These are phyloP conservation scores for Tiphia femorata DNA, from an alignment of 2,888 invertebrate species.

Conservation along the genomic window DNA sequence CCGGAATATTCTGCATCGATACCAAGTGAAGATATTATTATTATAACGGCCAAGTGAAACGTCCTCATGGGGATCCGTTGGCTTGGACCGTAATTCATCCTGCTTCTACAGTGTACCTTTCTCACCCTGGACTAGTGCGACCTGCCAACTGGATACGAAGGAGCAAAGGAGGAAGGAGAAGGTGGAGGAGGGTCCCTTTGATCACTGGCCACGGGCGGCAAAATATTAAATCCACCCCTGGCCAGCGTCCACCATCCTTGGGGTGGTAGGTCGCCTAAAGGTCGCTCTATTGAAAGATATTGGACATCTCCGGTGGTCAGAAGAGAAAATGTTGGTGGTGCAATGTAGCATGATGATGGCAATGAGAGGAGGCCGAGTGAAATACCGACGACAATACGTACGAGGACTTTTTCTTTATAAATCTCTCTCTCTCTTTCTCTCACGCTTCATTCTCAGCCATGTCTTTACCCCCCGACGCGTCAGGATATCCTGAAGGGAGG, in stretches of 20 bases:
- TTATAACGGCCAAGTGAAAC: too few relatives aligned
- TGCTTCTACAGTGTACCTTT: too few relatives aligned
- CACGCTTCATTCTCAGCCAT: background rate
- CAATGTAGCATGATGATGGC: conserved; percentile 24
- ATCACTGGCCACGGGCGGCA: conserved; percentile 3
- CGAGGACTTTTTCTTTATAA: conserved; percentile 5
- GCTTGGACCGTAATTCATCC: too few relatives aligned
- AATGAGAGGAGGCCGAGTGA: conserved; percentile 12
- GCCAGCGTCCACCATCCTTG: conserved; percentile 6
- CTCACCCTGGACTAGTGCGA: too few relatives aligned
- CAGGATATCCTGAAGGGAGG: too few relatives aligned
- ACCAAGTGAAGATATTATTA: too few relatives aligned
- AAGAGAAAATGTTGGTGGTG: conserved; percentile 21
- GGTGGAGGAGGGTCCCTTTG: conserved; percentile 1
- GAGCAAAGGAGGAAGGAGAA: too few relatives aligned
- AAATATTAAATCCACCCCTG: conserved; percentile 20
- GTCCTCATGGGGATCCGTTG: too few relatives aligned
- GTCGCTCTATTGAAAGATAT: conserved; percentile 30
- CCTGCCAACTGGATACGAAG: too few relatives aligned
- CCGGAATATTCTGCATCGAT: too few relatives aligned
- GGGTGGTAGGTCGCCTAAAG: conserved; percentile 15
- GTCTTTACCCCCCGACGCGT: background rate
- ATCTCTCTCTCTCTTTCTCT: background rate
- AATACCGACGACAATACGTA: conserved; percentile 9
- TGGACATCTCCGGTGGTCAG: conserved; percentile 30